Conservation (phyloP, 2,888 invertebrate genomes). For the Leptopilina drosophilae region DNA sequence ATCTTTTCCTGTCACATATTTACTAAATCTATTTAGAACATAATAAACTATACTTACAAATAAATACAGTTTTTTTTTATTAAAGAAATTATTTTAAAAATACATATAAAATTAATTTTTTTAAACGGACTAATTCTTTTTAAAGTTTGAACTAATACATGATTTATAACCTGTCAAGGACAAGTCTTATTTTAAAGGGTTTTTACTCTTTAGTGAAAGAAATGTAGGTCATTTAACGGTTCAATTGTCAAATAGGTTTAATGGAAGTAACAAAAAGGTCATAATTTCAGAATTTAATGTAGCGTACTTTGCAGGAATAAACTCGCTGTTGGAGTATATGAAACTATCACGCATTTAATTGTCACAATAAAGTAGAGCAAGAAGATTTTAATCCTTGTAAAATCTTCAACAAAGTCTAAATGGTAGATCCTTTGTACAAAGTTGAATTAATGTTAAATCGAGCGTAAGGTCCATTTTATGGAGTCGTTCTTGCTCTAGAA, state of each 20-base stretch:
- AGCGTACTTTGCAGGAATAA: conserved; percentile 14
- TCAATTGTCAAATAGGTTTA: conserved; percentile 12
- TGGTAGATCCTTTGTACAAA: conserved; percentile 16
- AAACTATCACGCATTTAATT: conserved; percentile 31
- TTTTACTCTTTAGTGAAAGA: not conserved
- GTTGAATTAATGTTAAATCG: conserved; percentile 31
- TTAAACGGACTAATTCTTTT: no score
- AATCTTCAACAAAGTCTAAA: conserved; percentile 2
- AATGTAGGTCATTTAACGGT: conserved; percentile 7
- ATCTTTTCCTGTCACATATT: no score
- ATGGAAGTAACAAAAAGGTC: conserved; percentile 3
- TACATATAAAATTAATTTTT: no score
- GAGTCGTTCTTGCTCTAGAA: not conserved
- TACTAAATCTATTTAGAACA: no score
- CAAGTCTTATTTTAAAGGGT: not conserved
- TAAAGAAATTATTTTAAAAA: no score
- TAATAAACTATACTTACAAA: no score
- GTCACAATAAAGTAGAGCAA: conserved; percentile 19
- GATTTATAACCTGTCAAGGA: not conserved
- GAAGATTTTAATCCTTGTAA: conserved; percentile 2
- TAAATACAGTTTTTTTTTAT: no score
- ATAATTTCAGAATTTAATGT: conserved; percentile 24
- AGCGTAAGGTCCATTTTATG: conserved; percentile 25
- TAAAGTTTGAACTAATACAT: no score
- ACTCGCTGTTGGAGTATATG: conserved; percentile 8